Conservation (phyloP, 2,113 vertebrate genomes). For the Gorsachius goisagi region DNA sequence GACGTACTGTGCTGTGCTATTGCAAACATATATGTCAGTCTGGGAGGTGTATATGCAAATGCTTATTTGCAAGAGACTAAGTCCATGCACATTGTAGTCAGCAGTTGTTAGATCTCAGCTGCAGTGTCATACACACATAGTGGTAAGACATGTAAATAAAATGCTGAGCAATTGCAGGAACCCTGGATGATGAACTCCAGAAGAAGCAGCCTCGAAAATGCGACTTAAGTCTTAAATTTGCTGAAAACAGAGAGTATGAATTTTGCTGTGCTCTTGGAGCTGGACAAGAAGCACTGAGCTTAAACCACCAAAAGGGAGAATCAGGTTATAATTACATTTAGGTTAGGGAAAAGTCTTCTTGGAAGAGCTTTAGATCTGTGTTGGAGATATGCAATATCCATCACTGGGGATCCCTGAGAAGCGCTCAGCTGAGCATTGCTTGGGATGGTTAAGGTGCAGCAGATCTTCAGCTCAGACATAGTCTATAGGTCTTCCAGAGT, state of each 20-base stretch:
- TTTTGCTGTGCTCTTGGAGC: background rate
- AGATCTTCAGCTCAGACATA: background rate
- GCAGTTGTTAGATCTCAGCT: background rate
- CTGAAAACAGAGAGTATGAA: background rate
- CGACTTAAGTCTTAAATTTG: background rate
- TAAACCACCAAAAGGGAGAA: background rate
- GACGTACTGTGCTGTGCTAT: background rate
- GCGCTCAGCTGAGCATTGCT: background rate
- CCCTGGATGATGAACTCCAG: background rate
- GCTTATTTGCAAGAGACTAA: background rate
- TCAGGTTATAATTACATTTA: background rate
- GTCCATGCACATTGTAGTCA: background rate
- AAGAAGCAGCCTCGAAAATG: background rate
- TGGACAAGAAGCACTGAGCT: background rate
- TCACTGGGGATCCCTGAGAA: background rate
- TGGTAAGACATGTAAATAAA: background rate
- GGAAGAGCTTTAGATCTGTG: background rate
- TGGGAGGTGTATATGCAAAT: background rate
- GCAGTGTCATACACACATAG: background rate
- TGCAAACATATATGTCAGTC: background rate
- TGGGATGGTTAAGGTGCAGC: background rate
- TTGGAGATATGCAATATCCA: background rate
- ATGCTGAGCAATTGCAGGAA: background rate
- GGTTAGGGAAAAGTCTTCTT: background rate
- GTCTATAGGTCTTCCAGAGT: background rate